Conservation (phyloP, 2,113 vertebrate genomes). For the Apeltes quadracus region DNA sequence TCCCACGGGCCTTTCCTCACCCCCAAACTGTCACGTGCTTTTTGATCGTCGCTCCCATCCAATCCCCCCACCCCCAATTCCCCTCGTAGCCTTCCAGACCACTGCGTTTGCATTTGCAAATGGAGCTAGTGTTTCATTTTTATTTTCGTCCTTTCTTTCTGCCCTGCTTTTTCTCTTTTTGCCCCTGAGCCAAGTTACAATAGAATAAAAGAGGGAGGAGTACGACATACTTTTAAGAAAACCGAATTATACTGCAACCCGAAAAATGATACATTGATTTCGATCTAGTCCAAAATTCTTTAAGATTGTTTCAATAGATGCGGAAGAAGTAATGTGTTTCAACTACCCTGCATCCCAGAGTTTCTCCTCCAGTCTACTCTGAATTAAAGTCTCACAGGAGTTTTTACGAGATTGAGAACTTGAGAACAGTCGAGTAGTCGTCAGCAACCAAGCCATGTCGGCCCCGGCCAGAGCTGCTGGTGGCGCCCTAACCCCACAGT, state of each 20-base stretch:
- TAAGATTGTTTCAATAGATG: not conserved
- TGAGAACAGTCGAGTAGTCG: not conserved
- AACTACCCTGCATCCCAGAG: not conserved
- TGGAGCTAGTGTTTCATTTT: not conserved
- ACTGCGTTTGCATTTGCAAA: constrained; percentile 30
- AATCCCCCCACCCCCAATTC: not conserved
- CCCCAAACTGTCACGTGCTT: constrained; percentile 65
- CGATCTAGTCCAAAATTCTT: not conserved
- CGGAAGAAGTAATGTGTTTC: not conserved
- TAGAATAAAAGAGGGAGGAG: not conserved
- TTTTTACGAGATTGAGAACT: no score
- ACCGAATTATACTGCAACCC: not conserved
- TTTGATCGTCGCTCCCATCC: constrained; percentile 20
- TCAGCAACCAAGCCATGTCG: not conserved
- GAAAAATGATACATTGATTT: not conserved
- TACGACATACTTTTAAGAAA: not conserved
- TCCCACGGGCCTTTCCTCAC: constrained; percentile 59
- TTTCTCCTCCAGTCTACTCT: not conserved
- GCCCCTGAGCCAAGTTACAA: not conserved
- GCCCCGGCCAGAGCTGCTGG: constrained; percentile 40
- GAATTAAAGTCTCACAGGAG: not conserved
- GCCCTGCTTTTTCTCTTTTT: not conserved
- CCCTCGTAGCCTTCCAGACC: not conserved
- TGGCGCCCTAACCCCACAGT: constrained; percentile 60
- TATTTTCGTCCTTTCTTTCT: not conserved